These are phyloP conservation scores for Sarcophilus harrisii DNA, from an alignment of 2,797 vertebrate species.

Conservation along the genomic window DNA sequence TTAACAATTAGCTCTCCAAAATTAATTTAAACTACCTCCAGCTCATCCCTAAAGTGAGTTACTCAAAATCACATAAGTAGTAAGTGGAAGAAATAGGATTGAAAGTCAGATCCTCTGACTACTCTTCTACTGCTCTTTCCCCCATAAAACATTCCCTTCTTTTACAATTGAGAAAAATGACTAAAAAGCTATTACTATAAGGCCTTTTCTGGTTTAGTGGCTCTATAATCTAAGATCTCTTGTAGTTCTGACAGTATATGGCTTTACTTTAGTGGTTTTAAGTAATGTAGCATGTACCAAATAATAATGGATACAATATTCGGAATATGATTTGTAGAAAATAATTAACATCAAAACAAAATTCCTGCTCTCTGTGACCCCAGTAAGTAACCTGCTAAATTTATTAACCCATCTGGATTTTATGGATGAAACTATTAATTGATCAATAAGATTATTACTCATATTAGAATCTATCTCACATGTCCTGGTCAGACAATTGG, in stretches of 20 bases:
- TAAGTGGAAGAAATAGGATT: neutral
- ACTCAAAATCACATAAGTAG: neutral
- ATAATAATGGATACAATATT: neutral
- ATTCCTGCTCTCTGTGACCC: neutral
- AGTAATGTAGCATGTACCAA: neutral
- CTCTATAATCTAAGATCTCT: neutral
- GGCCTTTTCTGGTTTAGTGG: neutral
- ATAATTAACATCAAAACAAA: neutral
- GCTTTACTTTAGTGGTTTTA: neutral
- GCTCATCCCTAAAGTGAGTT: neutral
- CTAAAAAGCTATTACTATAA: neutral
- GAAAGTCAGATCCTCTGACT: neutral
- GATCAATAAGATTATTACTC: neutral
- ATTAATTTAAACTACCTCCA: neutral
- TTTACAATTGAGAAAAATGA: neutral
- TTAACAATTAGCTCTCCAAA: neutral
- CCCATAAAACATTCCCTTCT: neutral
- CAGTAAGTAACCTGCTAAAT: neutral
- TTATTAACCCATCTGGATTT: neutral
- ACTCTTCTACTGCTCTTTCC: neutral
- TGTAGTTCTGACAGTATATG: neutral
- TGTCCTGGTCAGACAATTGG: neutral
- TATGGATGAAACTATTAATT: neutral
- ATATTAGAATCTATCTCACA: neutral
- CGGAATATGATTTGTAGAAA: neutral